These are phyloP conservation scores for Meiosimyza decipiens DNA, from an alignment of 2,888 invertebrate species.

Conservation along the genomic window DNA sequence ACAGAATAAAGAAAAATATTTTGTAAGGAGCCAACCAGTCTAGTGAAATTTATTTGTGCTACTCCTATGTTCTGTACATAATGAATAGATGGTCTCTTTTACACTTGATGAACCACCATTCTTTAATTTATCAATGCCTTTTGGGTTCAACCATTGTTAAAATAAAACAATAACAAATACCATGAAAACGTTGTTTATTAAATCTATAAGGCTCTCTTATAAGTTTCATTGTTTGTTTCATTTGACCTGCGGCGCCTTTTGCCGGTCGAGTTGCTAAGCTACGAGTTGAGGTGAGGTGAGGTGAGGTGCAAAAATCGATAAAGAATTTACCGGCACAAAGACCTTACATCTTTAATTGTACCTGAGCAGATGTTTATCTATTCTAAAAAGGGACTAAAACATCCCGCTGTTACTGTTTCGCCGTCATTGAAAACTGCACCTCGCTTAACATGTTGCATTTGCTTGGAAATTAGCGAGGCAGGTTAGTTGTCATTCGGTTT, in stretches of 20 bases:
- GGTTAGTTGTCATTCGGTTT: too few species aligned
- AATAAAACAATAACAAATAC: neutral
- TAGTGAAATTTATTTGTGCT: constrained; percentile 41
- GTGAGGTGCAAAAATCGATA: neutral
- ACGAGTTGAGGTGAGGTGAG: neutral
- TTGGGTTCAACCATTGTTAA: constrained; percentile 16
- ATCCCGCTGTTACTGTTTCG: too few species aligned
- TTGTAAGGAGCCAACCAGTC: constrained; percentile 59
- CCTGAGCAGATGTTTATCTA: too few species aligned
- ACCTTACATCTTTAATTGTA: too few species aligned
- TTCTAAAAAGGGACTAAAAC: too few species aligned
- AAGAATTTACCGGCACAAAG: too few species aligned
- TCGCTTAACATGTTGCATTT: too few species aligned
- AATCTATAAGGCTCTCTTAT: neutral
- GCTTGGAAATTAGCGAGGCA: too few species aligned
- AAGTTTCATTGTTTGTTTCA: neutral
- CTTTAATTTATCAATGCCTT: constrained; percentile 59
- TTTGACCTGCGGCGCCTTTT: constrained; percentile 60
- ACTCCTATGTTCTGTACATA: too few species aligned
- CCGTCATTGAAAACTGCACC: too few species aligned
- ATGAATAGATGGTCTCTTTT: constrained; percentile 49
- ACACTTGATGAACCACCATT: constrained; percentile 56
- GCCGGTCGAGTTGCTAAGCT: constrained; percentile 5
- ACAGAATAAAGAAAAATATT: constrained; percentile 6
- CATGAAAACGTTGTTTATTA: neutral